Evolutionary conservation across 2,888 invertebrate genomes (phyloP), one percentile per base, ranked within the genome.

Genomic region (Blastobasis adustella): DNA sequence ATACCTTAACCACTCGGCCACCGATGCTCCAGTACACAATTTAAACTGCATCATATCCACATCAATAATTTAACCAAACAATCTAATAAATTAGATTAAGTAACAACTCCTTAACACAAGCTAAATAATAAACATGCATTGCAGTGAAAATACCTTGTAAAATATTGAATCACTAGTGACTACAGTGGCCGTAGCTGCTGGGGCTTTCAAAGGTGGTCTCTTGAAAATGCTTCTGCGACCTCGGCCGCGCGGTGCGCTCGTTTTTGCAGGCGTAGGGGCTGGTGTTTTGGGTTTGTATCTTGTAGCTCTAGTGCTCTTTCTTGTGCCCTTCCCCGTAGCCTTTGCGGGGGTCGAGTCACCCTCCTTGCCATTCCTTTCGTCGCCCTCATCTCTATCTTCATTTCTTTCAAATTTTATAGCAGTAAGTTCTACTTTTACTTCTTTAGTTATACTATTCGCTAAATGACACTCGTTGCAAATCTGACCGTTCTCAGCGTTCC

Each of bases 91-190:
- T 23, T 23, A 23, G 23, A 23, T 23, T 23, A 23, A 23, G 23
- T 23, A 23, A 23, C 23, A 23, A 23, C 23, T 23, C 23, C 9
- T 8, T 40, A 9, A 1, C 9, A 40, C 41, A 40, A 40, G 41
- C 7, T 8, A 9, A 8, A 40, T 8, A 40, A 40, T 8, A 6
- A 40, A 40, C 6, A 40, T 2, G 41, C 41, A 40, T 8, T 9
- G 41, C 41, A 9, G 41, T 40, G 41, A 40, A 23, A 40, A 51
- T 62, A 68, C 73, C 65, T 69, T 72, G 58, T 65, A 70, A 61
- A 95, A 96, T 36, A 95, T 89, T 65, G 92, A 93, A 54, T 95
- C 93, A 58, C 94, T 94, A 5, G 95, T 95, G 7, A 95, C 92
- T 0, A 95, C 93, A 23, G 95, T 95, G 0, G 96, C 94, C 10